These are phyloP conservation scores for Cochlearius cochlearius DNA, from an alignment of 2,113 vertebrate species.

Conservation along the genomic window DNA sequence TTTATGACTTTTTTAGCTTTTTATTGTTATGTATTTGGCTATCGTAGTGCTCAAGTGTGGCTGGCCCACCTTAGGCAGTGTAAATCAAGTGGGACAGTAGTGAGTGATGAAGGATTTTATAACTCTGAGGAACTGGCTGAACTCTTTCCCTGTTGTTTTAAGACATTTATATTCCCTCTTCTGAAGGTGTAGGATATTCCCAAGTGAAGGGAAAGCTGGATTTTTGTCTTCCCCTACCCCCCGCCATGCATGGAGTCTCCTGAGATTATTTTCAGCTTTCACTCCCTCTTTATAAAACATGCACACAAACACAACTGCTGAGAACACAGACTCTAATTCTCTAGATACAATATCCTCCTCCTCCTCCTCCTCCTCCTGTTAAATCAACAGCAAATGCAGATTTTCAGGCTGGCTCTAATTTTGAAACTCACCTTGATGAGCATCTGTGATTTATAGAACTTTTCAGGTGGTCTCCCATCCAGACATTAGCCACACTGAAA, in stretches of 20 bases:
- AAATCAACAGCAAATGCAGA: neutral
- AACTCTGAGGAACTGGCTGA: neutral
- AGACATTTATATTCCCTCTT: neutral
- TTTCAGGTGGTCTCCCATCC: neutral
- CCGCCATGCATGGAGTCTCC: neutral
- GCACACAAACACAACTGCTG: neutral
- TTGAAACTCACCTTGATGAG: neutral
- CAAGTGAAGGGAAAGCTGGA: neutral
- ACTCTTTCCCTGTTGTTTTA: neutral
- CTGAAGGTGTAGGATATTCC: neutral
- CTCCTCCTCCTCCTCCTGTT: neutral
- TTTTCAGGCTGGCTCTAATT: neutral
- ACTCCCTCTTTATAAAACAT: neutral
- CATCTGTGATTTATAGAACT: neutral
- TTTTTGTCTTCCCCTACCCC: neutral
- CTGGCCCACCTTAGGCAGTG: neutral
- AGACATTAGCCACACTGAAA: neutral
- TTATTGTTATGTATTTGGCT: constrained; percentile 24
- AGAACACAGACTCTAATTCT: neutral
- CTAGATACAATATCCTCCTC: neutral
- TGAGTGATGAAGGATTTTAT: constrained; percentile 48
- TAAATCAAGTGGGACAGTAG: constrained; percentile 47
- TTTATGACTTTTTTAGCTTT: constrained; percentile 27
- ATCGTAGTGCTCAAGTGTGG: neutral
- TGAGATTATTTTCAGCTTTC: neutral